phyloP scores from a whole-genome alignment of 2,113 vertebrate species.

The Agelaius tricolor region DNA sequence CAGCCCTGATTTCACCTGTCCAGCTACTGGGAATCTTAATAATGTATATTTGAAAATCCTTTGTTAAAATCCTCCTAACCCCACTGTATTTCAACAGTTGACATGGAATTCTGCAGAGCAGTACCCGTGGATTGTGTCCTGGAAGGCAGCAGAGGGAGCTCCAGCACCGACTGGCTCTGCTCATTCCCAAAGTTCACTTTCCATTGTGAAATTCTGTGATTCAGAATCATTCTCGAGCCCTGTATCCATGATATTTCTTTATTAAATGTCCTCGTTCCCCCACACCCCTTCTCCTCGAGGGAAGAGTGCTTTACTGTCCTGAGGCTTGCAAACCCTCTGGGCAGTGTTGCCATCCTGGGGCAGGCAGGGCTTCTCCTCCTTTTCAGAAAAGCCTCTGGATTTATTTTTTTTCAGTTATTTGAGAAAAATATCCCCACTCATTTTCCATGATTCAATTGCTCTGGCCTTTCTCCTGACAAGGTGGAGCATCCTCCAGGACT shows the following conservation, averaged over 20 bases:
- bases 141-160: conserved; percentile 59
- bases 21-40: not conserved
- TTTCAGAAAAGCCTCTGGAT: not conserved
- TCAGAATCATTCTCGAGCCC: not conserved
- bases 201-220: not conserved
- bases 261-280: not conserved
- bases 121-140: not conserved
- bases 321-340: not conserved
- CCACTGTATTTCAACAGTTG: not conserved
- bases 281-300: not conserved
- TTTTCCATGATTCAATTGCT: not conserved
- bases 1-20: not conserved
- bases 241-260: not conserved
- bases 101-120: not conserved
- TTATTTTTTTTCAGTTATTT: not conserved
- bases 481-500: not conserved
- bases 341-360: too few species aligned
- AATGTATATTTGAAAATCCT: not conserved
- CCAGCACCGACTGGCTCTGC: not conserved
- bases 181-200: not conserved
- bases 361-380: not conserved
- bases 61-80: not conserved
- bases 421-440: not conserved
- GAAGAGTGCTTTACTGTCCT: not conserved
- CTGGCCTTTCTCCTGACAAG: not conserved